phyloP scores from a whole-genome alignment of 2,888 invertebrate genomes.

The Nemotelus nigrinus region DNA sequence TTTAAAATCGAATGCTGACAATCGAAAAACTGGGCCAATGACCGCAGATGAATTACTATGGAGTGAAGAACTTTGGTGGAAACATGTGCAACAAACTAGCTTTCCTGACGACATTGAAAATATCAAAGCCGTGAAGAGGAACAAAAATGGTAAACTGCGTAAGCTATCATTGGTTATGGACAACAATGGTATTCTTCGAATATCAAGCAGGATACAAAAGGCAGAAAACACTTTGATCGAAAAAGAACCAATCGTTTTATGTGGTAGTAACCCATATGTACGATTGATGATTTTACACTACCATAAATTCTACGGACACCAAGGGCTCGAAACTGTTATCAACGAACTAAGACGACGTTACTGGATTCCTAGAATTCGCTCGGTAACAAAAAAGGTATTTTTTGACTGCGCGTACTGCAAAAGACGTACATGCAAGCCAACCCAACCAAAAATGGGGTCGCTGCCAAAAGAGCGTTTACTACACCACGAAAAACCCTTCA shows the following conservation, averaged over 20 bases:
- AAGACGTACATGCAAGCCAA: too few relatives aligned
- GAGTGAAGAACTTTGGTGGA: conserved; percentile 38
- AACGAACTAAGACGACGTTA: conserved; percentile 30
- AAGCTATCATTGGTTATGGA: conserved; percentile 32
- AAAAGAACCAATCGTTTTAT: conserved; percentile 37
- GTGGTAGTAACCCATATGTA: conserved; percentile 37
- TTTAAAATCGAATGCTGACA: too few relatives aligned
- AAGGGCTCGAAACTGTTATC: background rate
- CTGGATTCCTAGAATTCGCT: conserved; percentile 41
- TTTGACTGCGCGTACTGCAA: conserved; percentile 41
- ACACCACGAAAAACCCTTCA: conserved; percentile 51
- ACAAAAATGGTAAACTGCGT: background rate
- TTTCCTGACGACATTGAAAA: background rate
- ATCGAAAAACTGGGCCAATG: background rate
- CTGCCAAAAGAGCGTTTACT: conserved; percentile 53
- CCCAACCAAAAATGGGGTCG: too few relatives aligned
- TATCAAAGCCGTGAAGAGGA: too few relatives aligned
- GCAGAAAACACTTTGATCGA: conserved; percentile 2
- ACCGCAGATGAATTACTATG: background rate
- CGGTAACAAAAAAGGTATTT: conserved; percentile 35
- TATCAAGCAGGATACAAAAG: conserved; percentile 12
- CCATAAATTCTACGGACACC: background rate
- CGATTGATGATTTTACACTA: background rate
- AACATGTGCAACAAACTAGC: background rate
- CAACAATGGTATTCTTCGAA: conserved; percentile 1